Percentiles rank a stretch among this genome's conserved stretches.
Conservation (phyloP, 2,797 vertebrate genomes). For the Percopsis omiscomaycus region DNA sequence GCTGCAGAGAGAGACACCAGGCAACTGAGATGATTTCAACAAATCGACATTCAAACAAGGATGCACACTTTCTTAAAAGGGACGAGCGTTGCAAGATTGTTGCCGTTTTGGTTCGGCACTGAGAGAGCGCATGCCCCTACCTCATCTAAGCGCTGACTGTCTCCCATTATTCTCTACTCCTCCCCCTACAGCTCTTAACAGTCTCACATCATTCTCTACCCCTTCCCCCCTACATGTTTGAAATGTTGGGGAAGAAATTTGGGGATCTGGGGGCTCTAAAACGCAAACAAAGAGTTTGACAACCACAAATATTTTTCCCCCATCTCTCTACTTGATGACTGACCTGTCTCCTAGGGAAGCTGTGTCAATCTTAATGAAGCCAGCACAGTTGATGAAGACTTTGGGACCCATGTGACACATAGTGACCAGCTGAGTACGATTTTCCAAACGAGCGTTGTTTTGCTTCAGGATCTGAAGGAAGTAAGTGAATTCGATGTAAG, state of each 20-base stretch:
- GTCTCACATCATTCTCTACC: too few relatives aligned
- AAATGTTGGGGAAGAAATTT: too few relatives aligned
- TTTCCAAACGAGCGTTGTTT: constrained; percentile 88
- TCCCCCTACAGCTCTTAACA: too few relatives aligned
- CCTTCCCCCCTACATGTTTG: too few relatives aligned
- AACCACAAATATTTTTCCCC: background rate
- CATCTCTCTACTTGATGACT: background rate
- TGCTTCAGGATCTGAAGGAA: constrained; percentile 84
- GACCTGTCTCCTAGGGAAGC: constrained; percentile 89
- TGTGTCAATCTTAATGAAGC: constrained; percentile 91
- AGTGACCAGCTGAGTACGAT: constrained; percentile 88
- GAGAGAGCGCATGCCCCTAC: too few relatives aligned
- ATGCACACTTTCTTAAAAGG: background rate
- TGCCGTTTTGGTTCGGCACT: too few relatives aligned
- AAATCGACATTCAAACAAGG: background rate
- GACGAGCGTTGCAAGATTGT: too few relatives aligned
- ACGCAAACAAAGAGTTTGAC: background rate
- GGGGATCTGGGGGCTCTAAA: too few relatives aligned
- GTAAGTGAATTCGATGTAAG: too few relatives aligned
- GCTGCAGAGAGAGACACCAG: constrained; percentile 57
- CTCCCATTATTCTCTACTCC: too few relatives aligned
- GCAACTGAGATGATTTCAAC: background rate
- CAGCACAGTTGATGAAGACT: constrained; percentile 91
- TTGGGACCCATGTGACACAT: constrained; percentile 95
- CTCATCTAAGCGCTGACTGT: too few relatives aligned